Base-by-base conservation (phyloP, 2,113 vertebrate genomes). In the Paramormyrops kingsleyae region DNA sequence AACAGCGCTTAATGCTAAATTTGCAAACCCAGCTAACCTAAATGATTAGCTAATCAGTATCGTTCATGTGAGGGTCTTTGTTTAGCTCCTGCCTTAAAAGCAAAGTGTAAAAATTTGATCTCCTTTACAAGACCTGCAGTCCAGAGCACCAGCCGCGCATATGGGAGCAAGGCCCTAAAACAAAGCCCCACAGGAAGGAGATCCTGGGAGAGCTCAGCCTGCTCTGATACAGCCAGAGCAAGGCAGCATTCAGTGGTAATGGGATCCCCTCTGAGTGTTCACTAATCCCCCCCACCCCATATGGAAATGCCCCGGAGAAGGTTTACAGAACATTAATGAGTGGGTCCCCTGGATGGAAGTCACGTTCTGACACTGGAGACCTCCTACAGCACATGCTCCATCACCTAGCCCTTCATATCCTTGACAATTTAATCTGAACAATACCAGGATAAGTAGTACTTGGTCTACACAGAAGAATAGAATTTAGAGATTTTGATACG, bases 371-470 rank as follows among this genome's bases (percentile, higher is more conserved):
- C 83, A 46, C 83, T 47, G 7, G 44, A 84, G 42, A 84, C 83
- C 83, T 47, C 39, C 83, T 9, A 13, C 44, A 0, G 83, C 83
- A 84, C 83, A 84, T 84, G 21, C 44, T 84, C 83, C 83, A 47
- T 84, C 83, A 84, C 83, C 83, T 84, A 47, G 44, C 83, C 83
- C 83, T 42, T 84, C 83, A 46, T 84, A 44, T 47, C 83, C 83
- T 84, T 84, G 83, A 84, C 83, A 84, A 84, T 84, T 84, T 84
- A 47, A 84, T 47, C 83, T 84, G 44, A 84, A 80, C 74, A 80
- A 80, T 80, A 39, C 74, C 35, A 8, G 74, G 13, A 80, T 80
- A 80, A 80, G 31, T 7, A 42, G 35, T 19, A 42, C 74, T 80
- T 19, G 70, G 31, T 77, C 83, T n/a, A 13, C 83, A 47, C 44